These are phyloP conservation scores for Tragelaphus buxtoni DNA, from an alignment of 2,113 vertebrate genomes.

Conservation along the genomic window DNA sequence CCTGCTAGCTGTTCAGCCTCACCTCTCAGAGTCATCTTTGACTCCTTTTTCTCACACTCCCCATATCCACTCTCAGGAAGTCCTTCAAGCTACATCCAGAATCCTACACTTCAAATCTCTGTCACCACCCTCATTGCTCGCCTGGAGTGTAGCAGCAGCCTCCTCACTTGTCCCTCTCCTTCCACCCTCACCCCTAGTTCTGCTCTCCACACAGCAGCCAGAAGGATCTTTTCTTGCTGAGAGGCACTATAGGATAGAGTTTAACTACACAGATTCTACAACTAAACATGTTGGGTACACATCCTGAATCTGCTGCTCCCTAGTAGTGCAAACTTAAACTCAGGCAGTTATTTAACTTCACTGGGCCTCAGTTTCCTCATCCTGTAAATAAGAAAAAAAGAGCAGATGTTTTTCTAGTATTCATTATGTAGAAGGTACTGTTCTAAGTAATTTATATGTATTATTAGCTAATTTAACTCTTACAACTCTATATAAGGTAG, in stretches of 20 bases:
- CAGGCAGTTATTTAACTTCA: conserved; percentile 5
- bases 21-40: not conserved
- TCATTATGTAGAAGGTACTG: not conserved
- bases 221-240: not conserved
- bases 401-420: not conserved
- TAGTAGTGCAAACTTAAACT: not conserved
- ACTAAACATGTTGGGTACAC: not conserved
- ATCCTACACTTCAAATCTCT: not conserved
- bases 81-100: not conserved
- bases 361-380: not conserved
- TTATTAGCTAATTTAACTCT: conserved; percentile 2
- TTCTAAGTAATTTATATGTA: not conserved
- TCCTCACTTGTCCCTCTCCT: not conserved
- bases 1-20: not conserved
- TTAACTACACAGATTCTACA: not conserved
- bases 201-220: not conserved
- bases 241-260: not conserved
- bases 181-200: not conserved
- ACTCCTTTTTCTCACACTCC: not conserved
- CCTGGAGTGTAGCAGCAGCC: not conserved
- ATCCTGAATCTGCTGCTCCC: not conserved
- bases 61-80: not conserved
- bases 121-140: rapidly evolving
- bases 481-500: not conserved
- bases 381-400: not conserved